Percentiles rank a stretch among this genome's conserved stretches.
These are phyloP conservation scores for Cichladusa arquata DNA, from an alignment of 2,113 vertebrate species.

Conservation along the genomic window DNA sequence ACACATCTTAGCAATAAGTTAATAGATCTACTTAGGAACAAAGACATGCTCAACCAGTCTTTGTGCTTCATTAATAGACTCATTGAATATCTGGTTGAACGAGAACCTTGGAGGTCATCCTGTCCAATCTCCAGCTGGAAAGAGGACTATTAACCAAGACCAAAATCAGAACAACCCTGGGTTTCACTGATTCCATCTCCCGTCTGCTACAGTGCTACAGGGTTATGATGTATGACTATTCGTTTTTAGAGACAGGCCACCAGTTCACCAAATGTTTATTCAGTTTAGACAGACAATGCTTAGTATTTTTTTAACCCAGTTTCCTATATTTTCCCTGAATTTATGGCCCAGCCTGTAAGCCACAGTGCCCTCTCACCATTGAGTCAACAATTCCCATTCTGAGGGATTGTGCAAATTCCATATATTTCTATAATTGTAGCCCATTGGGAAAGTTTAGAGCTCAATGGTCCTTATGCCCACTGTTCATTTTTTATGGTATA, in stretches of 20 bases:
- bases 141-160: not conserved
- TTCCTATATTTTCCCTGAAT: not conserved
- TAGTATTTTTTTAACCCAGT: not conserved
- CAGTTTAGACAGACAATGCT: not conserved
- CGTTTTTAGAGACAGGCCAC: not conserved
- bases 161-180: not conserved
- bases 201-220: not conserved
- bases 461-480: not conserved
- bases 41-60: not conserved
- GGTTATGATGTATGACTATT: not conserved
- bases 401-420: not conserved
- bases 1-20: not conserved
- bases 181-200: not conserved
- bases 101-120: not conserved
- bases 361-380: fast-evolving
- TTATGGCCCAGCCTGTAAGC: not conserved
- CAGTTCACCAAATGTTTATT: not conserved
- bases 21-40: not conserved
- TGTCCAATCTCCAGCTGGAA: not conserved
- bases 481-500: not conserved
- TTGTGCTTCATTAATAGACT: not conserved
- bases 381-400: not conserved
- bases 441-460: not conserved
- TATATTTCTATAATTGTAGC: not conserved
- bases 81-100: not conserved